Base-by-base conservation (phyloP, 1,140 invertebrate genomes). In the Scaptomyza graminum region DNA sequence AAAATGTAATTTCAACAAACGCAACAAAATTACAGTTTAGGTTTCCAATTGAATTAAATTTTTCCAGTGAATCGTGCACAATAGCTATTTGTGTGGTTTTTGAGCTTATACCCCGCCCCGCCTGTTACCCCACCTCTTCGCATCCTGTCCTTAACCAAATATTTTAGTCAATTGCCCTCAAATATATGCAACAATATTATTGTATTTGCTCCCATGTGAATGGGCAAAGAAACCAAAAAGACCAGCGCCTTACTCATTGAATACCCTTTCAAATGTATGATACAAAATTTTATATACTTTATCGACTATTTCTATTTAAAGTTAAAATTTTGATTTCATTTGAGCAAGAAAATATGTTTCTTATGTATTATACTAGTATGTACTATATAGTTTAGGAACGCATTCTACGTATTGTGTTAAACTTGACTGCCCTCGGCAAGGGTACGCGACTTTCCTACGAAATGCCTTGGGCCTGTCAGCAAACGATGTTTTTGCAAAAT, bases 111-210 rank as follows among this genome's bases (percentile, higher is more conserved):
- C 18, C 18, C 4, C 18, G 46, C 18, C 18, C 4, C 18, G 28
- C 28, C 28, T 31, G 1, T 2, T 22, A 2, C 18, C 18, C 28
- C 7, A 12, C 18, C 1, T 7, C 18, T 1, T 0, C 16, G 11
- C 9, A 18, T 9, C 1, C 18, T 5, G 7, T 13, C 6, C 12
- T 2, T 9, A 9, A 8, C 12, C 22, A 12, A 16, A 8, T 18
- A 28, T 44, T 37, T 22, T 43, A 31, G 9, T 46, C 43, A 46
- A 41, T 34, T 34, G 28, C 28, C 5, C 61, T 28, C 22, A 50
- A 66, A 59, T 43, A 22, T 60, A 60, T 67, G 55, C 55, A 25
- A 60, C 39, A 50, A 60, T 67, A 67, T 59, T 66, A 59, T 51
- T 66, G 54, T 51, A 41, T 31, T 62, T 54, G 47, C 11, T 52